A percentile compares a stretch with the other conserved stretches of the same genome.
Conservation (phyloP, 2,888 invertebrate genomes). For the Deilephila elpenor region DNA sequence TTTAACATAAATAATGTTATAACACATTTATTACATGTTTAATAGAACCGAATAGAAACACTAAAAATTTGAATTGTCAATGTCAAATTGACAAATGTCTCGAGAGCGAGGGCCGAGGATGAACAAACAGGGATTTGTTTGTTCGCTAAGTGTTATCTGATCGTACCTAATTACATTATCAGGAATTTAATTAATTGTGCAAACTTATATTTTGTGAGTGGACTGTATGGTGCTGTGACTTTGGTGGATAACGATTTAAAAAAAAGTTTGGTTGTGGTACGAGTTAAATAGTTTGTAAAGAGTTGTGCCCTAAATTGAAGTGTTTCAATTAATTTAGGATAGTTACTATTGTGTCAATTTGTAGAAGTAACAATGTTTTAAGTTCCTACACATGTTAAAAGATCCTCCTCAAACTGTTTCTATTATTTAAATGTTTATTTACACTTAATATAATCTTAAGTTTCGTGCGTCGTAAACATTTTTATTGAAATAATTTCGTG, state of each 20-base stretch:
- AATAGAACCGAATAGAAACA: no score
- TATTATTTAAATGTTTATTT: neutral
- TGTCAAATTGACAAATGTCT: slow-evolving; percentile 23
- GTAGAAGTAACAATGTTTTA: slow-evolving; percentile 4
- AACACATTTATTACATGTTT: no score
- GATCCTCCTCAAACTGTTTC: neutral
- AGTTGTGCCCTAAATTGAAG: slow-evolving; percentile 21
- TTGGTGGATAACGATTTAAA: neutral
- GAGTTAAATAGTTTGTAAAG: slow-evolving; percentile 19
- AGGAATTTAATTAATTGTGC: slow-evolving; percentile 35
- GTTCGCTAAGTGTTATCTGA: slow-evolving; percentile 34
- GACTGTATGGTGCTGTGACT: neutral
- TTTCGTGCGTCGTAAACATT: no score
- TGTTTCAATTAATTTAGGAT: slow-evolving; percentile 30
- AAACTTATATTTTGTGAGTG: slow-evolving; percentile 28
- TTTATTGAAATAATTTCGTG: no score
- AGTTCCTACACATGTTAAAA: neutral
- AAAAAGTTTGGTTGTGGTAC: slow-evolving; percentile 9
- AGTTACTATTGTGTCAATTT: slow-evolving; percentile 11
- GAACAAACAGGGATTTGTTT: slow-evolving; percentile 30
- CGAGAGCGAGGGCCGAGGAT: slow-evolving; percentile 16
- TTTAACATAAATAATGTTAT: no score
- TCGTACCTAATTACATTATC: slow-evolving; percentile 34
- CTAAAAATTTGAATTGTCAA: neutral
- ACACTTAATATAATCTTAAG: neutral